Base-by-base conservation (phyloP, 2,888 invertebrate genomes). In the Tridacna gigas region DNA sequence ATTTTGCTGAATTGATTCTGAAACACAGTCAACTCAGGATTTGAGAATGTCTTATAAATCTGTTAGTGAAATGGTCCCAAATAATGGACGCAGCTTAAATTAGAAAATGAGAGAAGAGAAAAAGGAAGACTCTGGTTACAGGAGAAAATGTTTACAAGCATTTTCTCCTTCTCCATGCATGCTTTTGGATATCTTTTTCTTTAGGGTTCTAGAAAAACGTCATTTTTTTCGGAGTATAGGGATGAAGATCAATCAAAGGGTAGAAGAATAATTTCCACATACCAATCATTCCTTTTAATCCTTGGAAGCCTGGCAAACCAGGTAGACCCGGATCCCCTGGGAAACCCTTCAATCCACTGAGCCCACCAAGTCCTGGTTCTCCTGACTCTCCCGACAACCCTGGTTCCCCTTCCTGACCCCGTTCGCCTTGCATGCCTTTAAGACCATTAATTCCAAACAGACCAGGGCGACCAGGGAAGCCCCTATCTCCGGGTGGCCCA, bases 301-400 rank as follows among this genome's bases (percentile, higher is more conserved):
- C 85, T n/a, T n/a, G 48, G 0, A 74, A 13, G 4, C 88, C 88
- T 20, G 83, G 77, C 22, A 81, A 45, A n/a, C 87, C 87, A 15
- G 79, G 71, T 18, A 83, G 63, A 1, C 87, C 87, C 12, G 83
- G 79, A 4, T 74, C 63, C 13, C 87, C 87, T 12, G 26, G 15
- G 9, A 66, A 20, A 25, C 87, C 87, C 26, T 79, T 74, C n/a
- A 66, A 22, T n/a, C 89, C 89, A 73, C 45, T 28, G 0, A 74
- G 63, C 26, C 89, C 89, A n/a, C 77, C 51, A 0, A 80, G 45
- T 26, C 87, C 87, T 13, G 83, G 65, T 28, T 77, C n/a, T 28
- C 92, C 91, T 89, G 78, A 82, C 86, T 86, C 85, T 61, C 92
- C 92, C n/a, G 80, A 47, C 0, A 78, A 71, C 26, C 92, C 92